phyloP scores from a whole-genome alignment of 2,888 invertebrate species.

The Cetonia aurata region DNA sequence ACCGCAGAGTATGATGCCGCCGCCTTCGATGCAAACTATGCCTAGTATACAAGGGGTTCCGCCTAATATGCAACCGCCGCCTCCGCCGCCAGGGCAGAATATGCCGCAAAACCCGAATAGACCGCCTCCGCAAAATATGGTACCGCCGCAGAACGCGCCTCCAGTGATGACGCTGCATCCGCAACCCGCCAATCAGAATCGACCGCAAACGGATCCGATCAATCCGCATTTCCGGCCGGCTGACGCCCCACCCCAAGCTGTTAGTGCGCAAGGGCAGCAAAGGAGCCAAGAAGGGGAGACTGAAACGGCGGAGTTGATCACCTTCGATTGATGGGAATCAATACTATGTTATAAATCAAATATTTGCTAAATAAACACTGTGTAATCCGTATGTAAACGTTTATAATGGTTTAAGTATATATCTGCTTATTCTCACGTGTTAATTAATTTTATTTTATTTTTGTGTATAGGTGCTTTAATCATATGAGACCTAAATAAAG shows the following conservation, averaged over 20 bases:
- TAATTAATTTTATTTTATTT: too few relatives aligned
- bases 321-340: slow-evolving; percentile 78
- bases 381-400: too few relatives aligned
- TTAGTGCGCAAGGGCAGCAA: slow-evolving; percentile 52
- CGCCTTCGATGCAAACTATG: slow-evolving; percentile 49
- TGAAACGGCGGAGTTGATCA: slow-evolving; percentile 83
- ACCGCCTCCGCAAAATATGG: slow-evolving; percentile 33
- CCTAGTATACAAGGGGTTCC: slow-evolving; percentile 22
- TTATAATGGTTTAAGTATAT: too few relatives aligned
- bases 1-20: slow-evolving; percentile 35
- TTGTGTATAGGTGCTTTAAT: too few relatives aligned
- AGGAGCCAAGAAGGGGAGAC: slow-evolving; percentile 65
- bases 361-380: too few relatives aligned
- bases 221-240: slow-evolving; percentile 50
- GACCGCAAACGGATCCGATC: slow-evolving; percentile 32
- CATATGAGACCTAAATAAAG: too few relatives aligned
- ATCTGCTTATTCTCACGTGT: too few relatives aligned
- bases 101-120: slow-evolving; percentile 19
- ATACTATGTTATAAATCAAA: not conserved
- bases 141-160: slow-evolving; percentile 33
- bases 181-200: slow-evolving; percentile 46
- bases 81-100: slow-evolving; percentile 44
- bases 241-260: slow-evolving; percentile 55
- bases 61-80: slow-evolving; percentile 10
- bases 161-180: slow-evolving; percentile 26